A percentile compares a stretch with the other conserved stretches of the same genome.
Conservation (phyloP, 2,797 vertebrate species). For the Poecilia gillii region DNA sequence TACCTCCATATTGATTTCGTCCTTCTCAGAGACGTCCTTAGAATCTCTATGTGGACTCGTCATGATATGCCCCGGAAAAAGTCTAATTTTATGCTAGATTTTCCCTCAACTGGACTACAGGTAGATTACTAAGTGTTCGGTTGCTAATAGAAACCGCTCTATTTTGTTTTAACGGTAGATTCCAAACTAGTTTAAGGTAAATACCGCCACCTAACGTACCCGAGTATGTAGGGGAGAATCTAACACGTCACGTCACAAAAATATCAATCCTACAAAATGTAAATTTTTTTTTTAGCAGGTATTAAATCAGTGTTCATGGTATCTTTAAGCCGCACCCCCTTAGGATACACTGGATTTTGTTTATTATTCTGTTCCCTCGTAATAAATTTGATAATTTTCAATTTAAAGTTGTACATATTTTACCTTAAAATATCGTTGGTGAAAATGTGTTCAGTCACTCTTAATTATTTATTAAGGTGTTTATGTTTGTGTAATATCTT, state of each 20-base stretch:
- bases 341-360: no score
- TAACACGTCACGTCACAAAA: not conserved
- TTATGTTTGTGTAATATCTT: not conserved
- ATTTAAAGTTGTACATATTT: not conserved
- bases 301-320: not conserved
- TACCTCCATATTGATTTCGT: conserved; percentile 65
- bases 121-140: conserved; percentile 40
- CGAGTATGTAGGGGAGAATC: not conserved
- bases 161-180: not conserved
- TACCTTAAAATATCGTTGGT: not conserved
- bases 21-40: conserved; percentile 37
- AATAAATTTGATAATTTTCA: not conserved
- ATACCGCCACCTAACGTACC: not conserved
- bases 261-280: not conserved
- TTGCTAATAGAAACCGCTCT: conserved; percentile 53
- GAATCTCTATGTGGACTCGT: conserved; percentile 50
- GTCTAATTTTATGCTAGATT: not conserved
- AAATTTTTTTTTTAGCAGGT: not conserved
- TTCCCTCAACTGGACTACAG: not conserved
- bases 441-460: not conserved
- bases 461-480: not conserved
- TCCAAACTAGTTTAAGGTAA: not conserved
- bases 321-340: not conserved
- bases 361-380: not conserved
- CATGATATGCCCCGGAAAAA: conserved; percentile 31